A percentile compares a stretch with the other conserved stretches of the same genome.
These are phyloP conservation scores for Athalia cordata DNA, from an alignment of 2,888 invertebrate species.

Conservation along the genomic window DNA sequence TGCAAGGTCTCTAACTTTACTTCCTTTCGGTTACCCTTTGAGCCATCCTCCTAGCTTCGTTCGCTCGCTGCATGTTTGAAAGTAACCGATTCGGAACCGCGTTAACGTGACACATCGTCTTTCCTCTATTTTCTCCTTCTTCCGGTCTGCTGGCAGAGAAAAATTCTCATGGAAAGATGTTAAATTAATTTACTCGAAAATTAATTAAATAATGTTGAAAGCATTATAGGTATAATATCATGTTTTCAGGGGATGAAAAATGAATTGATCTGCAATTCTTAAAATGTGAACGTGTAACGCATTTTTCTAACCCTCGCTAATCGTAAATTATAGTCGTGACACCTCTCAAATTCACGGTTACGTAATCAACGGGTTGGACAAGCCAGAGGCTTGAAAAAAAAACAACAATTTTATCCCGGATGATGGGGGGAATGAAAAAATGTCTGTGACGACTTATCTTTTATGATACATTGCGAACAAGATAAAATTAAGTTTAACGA, in stretches of 20 bases:
- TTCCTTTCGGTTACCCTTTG: slow-evolving; percentile 43
- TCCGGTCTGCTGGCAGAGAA: not conserved
- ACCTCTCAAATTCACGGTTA: not conserved
- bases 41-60: slow-evolving; percentile 9
- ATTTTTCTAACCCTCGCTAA: too few relatives aligned
- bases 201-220: too few relatives aligned
- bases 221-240: not conserved
- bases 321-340: too few relatives aligned
- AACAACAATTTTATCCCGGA: not conserved
- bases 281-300: too few relatives aligned
- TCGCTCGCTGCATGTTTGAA: slow-evolving; percentile 19
- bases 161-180: not conserved
- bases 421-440: slow-evolving; percentile 18
- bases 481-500: slow-evolving; percentile 37
- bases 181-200: too few relatives aligned
- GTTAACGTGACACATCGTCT: slow-evolving; percentile 30
- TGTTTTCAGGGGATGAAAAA: not conserved
- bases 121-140: slow-evolving; percentile 3
- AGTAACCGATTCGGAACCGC: slow-evolving; percentile 43
- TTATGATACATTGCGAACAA: slow-evolving; percentile 33
- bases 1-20: slow-evolving; percentile 8
- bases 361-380: slow-evolving; percentile 16
- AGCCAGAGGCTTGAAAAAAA: not conserved
- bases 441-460: slow-evolving; percentile 34
- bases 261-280: not conserved